phyloP scores from a whole-genome alignment of 2,888 invertebrate species.

The Brachyptera putata region DNA sequence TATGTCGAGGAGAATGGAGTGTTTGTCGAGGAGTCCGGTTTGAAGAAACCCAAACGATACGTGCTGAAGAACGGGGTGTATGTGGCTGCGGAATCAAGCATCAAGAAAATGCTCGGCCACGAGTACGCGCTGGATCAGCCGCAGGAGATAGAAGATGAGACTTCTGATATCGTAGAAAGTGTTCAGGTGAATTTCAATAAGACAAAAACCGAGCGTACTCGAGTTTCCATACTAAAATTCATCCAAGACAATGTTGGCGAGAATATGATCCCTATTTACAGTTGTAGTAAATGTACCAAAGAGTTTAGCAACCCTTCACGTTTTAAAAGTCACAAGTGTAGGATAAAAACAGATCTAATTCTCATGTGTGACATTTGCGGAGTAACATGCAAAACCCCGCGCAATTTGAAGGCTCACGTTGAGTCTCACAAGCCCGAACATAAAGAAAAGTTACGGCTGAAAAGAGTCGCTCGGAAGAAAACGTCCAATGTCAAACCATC shows the following conservation, averaged over 20 bases:
- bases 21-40: too few relatives aligned
- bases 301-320: not conserved
- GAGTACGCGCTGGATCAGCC: too few relatives aligned
- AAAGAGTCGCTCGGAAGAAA: not conserved
- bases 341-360: not conserved
- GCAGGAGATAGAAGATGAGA: too few relatives aligned
- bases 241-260: not conserved
- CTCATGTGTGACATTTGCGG: not conserved
- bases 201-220: too few relatives aligned
- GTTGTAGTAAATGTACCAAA: not conserved
- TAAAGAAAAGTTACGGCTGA: not conserved
- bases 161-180: too few relatives aligned
- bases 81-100: too few relatives aligned
- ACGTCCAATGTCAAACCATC: not conserved
- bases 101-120: too few relatives aligned
- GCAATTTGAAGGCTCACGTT: not conserved
- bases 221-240: not conserved
- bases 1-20: too few relatives aligned
- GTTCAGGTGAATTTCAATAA: too few relatives aligned
- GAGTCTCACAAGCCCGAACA: not conserved
- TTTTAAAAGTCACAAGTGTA: not conserved
- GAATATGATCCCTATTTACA: not conserved
- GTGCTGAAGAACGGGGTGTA: too few relatives aligned
- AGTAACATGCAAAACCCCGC: not conserved
- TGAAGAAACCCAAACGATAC: too few relatives aligned